Percentiles rank a stretch among this genome's conserved stretches.
phyloP scores from a whole-genome alignment of 2,113 vertebrate genomes.

The Oreotrochilus melanogaster region DNA sequence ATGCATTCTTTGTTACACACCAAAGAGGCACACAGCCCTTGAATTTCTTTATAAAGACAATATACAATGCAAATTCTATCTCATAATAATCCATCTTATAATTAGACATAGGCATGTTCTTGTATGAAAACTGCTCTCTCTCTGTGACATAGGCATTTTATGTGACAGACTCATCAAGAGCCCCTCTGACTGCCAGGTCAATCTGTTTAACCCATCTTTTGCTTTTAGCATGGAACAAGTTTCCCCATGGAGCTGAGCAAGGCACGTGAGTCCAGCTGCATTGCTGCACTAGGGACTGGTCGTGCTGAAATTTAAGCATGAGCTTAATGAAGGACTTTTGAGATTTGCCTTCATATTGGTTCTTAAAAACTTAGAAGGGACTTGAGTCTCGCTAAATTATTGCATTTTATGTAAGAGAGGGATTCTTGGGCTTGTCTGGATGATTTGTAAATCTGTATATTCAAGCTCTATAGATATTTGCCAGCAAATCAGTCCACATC shows the following conservation, averaged over 20 bases:
- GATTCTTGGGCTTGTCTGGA: background rate
- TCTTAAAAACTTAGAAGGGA: background rate
- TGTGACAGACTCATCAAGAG: background rate
- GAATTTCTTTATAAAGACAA: background rate
- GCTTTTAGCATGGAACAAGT: background rate
- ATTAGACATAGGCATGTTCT: background rate
- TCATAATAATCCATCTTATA: background rate
- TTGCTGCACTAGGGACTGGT: background rate
- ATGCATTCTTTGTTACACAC: background rate
- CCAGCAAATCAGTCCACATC: background rate
- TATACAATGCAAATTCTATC: background rate
- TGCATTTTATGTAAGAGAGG: background rate
- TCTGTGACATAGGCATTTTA: background rate
- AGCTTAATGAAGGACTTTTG: background rate
- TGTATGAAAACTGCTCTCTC: background rate
- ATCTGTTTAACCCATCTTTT: background rate
- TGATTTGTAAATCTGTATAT: background rate
- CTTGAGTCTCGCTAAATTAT: background rate
- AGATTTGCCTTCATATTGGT: background rate
- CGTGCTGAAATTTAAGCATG: background rate
- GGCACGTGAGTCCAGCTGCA: background rate
- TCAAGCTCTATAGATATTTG: background rate
- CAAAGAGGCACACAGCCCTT: background rate
- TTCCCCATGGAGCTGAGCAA: accelerated
- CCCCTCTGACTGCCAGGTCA: background rate